A percentile compares a stretch with the other conserved stretches of the same genome.
Evolutionary conservation across 1,140 invertebrate genomes (phyloP).

Genomic region (Xylocopa sonorina): DNA sequence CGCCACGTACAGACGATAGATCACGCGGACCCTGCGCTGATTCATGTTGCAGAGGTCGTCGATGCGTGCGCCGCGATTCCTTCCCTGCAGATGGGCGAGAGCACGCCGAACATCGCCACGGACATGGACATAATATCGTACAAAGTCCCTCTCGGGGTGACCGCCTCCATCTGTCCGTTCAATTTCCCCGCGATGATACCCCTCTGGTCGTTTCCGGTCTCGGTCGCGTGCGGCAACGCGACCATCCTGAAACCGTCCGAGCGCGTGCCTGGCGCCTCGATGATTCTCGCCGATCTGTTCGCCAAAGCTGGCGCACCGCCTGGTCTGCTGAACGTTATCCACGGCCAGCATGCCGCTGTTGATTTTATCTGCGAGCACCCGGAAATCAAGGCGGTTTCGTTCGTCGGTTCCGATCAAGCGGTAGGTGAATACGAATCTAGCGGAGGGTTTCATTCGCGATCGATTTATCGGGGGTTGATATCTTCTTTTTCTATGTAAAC

Average conservation of each 20-base stretch:
- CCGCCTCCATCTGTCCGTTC: slow-evolving; percentile 93
- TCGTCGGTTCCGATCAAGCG: slow-evolving; percentile 98
- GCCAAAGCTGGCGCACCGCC: slow-evolving; percentile 96
- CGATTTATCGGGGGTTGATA: background rate
- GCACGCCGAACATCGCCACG: slow-evolving; percentile 93
- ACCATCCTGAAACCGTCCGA: slow-evolving; percentile 95
- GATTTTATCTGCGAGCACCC: slow-evolving; percentile 99
- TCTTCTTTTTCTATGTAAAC: background rate
- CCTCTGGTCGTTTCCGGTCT: slow-evolving; percentile 98
- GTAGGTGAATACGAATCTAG: slow-evolving; percentile 81
- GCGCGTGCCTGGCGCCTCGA: slow-evolving; percentile 97
- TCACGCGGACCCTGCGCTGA: background rate
- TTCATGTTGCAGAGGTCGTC: slow-evolving; percentile 91
- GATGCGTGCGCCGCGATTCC: slow-evolving; percentile 98
- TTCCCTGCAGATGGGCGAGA: slow-evolving; percentile 95
- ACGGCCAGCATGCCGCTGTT: slow-evolving; percentile 96
- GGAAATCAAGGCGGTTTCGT: slow-evolving; percentile 98
- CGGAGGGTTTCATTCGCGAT: background rate
- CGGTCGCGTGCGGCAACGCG: slow-evolving; percentile 94
- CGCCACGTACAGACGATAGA: background rate
- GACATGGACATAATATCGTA: slow-evolving; percentile 97
- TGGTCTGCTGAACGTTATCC: slow-evolving; percentile 97
- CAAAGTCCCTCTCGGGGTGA: slow-evolving; percentile 94
- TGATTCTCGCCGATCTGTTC: slow-evolving; percentile 95
- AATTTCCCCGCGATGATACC: slow-evolving; percentile 99